A percentile compares a stretch with the other conserved stretches of the same genome.
Evolutionary conservation across 2,797 vertebrate species (phyloP).

Genomic region (Enteromius fasciolatus): DNA sequence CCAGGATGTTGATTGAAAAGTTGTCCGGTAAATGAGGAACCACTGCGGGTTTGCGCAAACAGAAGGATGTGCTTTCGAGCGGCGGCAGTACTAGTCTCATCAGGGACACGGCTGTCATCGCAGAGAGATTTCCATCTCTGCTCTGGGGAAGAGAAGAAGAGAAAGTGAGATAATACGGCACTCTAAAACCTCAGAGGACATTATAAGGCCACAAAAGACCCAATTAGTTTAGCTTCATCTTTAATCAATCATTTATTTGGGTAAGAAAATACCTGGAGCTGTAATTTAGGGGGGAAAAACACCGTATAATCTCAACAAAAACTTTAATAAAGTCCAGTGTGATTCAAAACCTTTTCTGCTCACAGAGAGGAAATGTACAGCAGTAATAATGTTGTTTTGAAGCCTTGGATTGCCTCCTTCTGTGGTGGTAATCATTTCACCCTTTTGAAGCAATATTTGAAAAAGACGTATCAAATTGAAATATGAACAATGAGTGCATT

Average conservation of each 20-base stretch:
- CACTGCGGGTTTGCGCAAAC: slow-evolving; percentile 82
- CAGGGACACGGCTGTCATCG: slow-evolving; percentile 66
- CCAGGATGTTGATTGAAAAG: slow-evolving; percentile 83
- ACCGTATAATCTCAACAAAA: neutral
- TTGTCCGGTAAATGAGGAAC: slow-evolving; percentile 85
- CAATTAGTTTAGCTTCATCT: slow-evolving; percentile 23
- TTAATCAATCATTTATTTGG: slow-evolving; percentile 38
- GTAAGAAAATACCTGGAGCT: slow-evolving; percentile 2
- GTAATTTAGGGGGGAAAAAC: neutral
- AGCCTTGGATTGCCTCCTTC: slow-evolving; percentile 1
- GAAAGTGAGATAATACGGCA: slow-evolving; percentile 20
- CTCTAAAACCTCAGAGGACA: slow-evolving; percentile 15
- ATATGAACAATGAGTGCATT: slow-evolving; percentile 3
- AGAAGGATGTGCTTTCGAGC: slow-evolving; percentile 79
- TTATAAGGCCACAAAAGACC: slow-evolving; percentile 6
- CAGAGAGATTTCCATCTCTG: slow-evolving; percentile 72
- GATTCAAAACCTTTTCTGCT: slow-evolving; percentile 7
- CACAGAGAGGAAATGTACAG: slow-evolving; percentile 20
- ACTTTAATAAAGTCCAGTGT: slow-evolving; percentile 12
- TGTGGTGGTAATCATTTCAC: slow-evolving; percentile 33
- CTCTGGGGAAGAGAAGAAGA: slow-evolving; percentile 64
- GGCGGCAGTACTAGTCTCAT: slow-evolving; percentile 41
- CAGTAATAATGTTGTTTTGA: slow-evolving; percentile 30
- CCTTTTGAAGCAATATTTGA: neutral
- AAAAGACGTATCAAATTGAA: neutral